Evolutionary conservation across 2,113 vertebrate genomes (phyloP).

Genomic region (Chrysochloris asiatica): DNA sequence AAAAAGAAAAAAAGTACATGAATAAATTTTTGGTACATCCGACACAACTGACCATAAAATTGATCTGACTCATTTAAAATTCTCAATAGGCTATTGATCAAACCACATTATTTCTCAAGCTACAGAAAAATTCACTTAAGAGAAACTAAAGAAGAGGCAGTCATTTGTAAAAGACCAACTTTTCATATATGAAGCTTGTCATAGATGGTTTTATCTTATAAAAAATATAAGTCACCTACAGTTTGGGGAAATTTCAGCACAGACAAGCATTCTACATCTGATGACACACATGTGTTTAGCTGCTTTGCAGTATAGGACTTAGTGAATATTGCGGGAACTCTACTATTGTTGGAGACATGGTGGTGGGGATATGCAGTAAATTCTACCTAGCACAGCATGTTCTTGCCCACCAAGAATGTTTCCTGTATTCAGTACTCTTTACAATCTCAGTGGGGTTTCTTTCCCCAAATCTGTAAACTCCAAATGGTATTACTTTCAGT

Average conservation of each 20-base stretch:
- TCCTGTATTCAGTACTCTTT: constrained; percentile 21
- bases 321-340: not conserved
- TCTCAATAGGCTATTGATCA: not conserved
- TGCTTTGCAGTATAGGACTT: not conserved
- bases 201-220: not conserved
- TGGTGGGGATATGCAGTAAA: not conserved
- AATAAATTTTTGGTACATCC: constrained; percentile 1
- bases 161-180: not conserved
- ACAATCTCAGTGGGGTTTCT: constrained; percentile 23
- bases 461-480: not conserved
- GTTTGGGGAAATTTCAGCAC: not conserved
- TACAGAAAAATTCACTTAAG: not conserved
- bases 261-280: not conserved
- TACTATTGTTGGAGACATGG: not conserved
- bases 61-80: not conserved
- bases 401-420: constrained; percentile 26
- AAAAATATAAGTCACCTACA: not conserved
- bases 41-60: not conserved
- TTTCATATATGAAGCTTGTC: not conserved
- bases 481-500: constrained; percentile 14
- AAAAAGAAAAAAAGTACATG: not conserved
- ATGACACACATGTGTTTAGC: constrained; percentile 23
- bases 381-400: not conserved
- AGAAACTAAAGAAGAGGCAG: not conserved
- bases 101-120: not conserved